Evolutionary conservation across 1,140 invertebrate genomes (phyloP).

Genomic region (Dendrolimus kikuchii): DNA sequence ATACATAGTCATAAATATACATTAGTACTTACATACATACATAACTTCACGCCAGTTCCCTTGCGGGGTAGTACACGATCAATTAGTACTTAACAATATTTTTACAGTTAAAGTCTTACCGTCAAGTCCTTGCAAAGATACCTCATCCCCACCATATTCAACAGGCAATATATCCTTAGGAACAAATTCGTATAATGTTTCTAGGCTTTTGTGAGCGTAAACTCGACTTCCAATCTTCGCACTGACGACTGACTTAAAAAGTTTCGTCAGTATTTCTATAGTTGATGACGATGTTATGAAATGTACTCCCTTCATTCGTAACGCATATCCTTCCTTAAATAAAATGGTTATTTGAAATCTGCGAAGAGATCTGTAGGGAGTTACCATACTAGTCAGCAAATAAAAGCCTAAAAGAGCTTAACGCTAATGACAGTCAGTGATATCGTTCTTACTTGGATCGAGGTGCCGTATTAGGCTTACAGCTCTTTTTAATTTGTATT

Average conservation of each 20-base stretch:
- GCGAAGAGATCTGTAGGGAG: not conserved
- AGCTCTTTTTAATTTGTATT: too few species aligned
- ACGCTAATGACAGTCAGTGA: too few species aligned
- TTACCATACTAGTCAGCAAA: too few species aligned
- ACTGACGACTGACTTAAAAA: slow-evolving; percentile 24
- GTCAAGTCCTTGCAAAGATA: slow-evolving; percentile 19
- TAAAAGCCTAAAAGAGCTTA: too few species aligned
- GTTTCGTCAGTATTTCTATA: slow-evolving; percentile 17
- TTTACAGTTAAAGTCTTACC: slow-evolving; percentile 12
- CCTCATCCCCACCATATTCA: slow-evolving; percentile 28
- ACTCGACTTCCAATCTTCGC: slow-evolving; percentile 24
- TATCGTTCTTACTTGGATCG: too few species aligned
- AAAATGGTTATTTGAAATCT: slow-evolving; percentile 11
- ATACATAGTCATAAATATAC: too few species aligned
- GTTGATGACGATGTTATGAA: slow-evolving; percentile 22
- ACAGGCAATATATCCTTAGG: slow-evolving; percentile 23
- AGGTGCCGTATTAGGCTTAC: too few species aligned
- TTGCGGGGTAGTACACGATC: too few species aligned
- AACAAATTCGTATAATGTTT: slow-evolving; percentile 19
- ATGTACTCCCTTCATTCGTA: slow-evolving; percentile 26
- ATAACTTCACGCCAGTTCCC: too few species aligned
- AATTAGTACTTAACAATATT: too few species aligned
- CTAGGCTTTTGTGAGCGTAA: slow-evolving; percentile 15
- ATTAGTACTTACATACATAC: too few species aligned
- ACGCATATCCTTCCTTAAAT: slow-evolving; percentile 26